Evolutionary conservation across 2,888 invertebrate species (phyloP).

Genomic region (Sesia bembeciformis): DNA sequence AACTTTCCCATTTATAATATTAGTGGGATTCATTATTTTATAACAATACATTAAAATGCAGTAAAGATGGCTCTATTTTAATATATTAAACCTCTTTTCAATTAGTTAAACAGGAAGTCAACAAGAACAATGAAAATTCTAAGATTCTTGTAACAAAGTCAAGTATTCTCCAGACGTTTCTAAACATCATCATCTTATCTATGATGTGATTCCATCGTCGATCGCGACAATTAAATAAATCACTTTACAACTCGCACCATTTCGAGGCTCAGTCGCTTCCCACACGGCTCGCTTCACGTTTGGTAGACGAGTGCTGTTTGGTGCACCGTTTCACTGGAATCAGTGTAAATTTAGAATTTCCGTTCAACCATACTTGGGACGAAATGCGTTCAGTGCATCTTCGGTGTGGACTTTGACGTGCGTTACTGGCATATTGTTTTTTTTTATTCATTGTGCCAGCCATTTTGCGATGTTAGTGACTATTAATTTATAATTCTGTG

Average conservation of each 20-base stretch:
- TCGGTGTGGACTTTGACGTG: conserved; percentile 40
- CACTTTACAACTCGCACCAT: conserved; percentile 48
- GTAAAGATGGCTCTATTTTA: too few species aligned
- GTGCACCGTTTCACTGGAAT: conserved; percentile 59
- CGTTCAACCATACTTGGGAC: conserved; percentile 61
- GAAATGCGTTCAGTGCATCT: conserved; percentile 57
- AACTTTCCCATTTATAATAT: too few species aligned
- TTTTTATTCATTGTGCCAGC: background rate
- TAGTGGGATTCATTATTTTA: too few species aligned
- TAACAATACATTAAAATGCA: too few species aligned
- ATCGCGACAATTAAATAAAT: conserved; percentile 54
- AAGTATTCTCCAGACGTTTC: too few species aligned
- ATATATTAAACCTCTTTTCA: too few species aligned
- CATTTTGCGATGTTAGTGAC: background rate
- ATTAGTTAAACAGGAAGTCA: too few species aligned
- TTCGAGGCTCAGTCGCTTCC: conserved; percentile 32
- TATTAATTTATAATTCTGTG: background rate
- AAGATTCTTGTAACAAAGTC: too few species aligned
- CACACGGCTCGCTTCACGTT: conserved; percentile 43
- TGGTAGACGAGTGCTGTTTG: conserved; percentile 46
- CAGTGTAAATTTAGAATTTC: conserved; percentile 68
- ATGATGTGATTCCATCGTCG: background rate
- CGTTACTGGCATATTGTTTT: conserved; percentile 21
- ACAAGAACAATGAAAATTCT: too few species aligned
- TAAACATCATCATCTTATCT: background rate